Evolutionary conservation across 2,888 invertebrate genomes (phyloP), one percentile per base, ranked within the genome.

Genomic region (Mimumesa dahlbomi): DNA sequence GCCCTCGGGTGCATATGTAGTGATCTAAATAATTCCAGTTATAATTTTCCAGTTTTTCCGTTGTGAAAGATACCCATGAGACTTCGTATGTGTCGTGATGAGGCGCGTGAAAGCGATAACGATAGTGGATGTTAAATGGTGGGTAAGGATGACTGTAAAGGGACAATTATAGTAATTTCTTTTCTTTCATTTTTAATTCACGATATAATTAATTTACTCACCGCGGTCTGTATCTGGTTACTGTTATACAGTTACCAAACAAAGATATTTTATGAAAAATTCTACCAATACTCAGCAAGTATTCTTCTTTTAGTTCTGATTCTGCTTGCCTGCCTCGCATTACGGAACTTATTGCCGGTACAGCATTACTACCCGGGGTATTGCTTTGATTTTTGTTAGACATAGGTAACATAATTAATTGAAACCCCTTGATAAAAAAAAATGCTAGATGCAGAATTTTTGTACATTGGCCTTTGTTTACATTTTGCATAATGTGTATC

Each of bases 11-110:
- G 85, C 98, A 98, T 74, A 98, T 97, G 88, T 98, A 98, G 89
- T 98, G 96, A 90, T 99, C 98, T 91, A 98, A 93, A 87, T 97
- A 97, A 90, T 98, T 98, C 98, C 98, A 99, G 90, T 97, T 98
- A 88, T 96, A 98, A 81, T 96, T 97, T 90, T 98, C 98, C 56
- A 98, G 90, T 86, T 97, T 97, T 90, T 98, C 98, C 0, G 97
- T 97, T 0, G 95, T 95, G 89, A 98, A 98, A 42, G 97, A 95
- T 0, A 97, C 97, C 93, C 96, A 96, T 0, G 98, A 98, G 36
- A 97, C 95, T 88, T 98, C 98, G 88, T 98, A 98, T 0, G 95
- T 95, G 79, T 95, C 95, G 88, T 96, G 96, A 90, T 97, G 95
- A 0, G 97, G 97, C 0, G 97, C 97, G 90, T 96, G 95, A 90